Base-by-base conservation (phyloP, 2,888 invertebrate species). In the Dryomyza anilis region DNA sequence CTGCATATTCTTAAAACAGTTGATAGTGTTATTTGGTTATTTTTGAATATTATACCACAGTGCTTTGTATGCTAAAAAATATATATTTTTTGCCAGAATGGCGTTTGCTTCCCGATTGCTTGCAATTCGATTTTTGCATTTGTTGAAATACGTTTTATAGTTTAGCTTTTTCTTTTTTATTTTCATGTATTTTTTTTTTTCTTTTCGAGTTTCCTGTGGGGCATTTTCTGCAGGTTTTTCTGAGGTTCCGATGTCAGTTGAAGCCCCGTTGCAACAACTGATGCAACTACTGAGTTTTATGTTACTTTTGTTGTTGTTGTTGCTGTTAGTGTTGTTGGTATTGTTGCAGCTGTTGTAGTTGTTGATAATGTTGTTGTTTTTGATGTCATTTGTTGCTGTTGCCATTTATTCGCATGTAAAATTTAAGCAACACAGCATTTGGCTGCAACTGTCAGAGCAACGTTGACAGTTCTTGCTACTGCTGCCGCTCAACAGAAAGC, bases 41-140 rank as follows among this genome's bases (percentile, higher is more conserved):
- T n/a, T n/a, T n/a, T n/a, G n/a, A n/a, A n/a, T n/a, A n/a, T n/a
- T n/a, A n/a, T n/a, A n/a, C n/a, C 4, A 12, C 4, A 39, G 4
- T 39, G 39, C 1, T 39, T 39, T 4, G 39, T 39, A 39, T 16
- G 39, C 43, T 10, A 50, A 50, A 50, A 21, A 50, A 12, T 23
- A 3, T 3, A 21, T 23, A 12, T 14, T 52, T 52, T 57, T 30
- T 16, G 16, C 36, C 30, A 19, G 45, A n/a, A 45, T 63, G 58
- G 57, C 50, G 61, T 66, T 63, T 58, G 52, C 62, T 66, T 52
- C 30, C n/a, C 50, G 50, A 36, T 50, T 50, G 25, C 1, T 33
- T 52, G 14, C 16, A 52, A 29, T 52, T 52, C 52, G 52, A 52
- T 52, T 52, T 39, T 52, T 52, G 10, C 7, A 39, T 7, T n/a